Evolutionary conservation across 2,797 vertebrate species (phyloP).

Genomic region (Pseudochromis fuscus): DNA sequence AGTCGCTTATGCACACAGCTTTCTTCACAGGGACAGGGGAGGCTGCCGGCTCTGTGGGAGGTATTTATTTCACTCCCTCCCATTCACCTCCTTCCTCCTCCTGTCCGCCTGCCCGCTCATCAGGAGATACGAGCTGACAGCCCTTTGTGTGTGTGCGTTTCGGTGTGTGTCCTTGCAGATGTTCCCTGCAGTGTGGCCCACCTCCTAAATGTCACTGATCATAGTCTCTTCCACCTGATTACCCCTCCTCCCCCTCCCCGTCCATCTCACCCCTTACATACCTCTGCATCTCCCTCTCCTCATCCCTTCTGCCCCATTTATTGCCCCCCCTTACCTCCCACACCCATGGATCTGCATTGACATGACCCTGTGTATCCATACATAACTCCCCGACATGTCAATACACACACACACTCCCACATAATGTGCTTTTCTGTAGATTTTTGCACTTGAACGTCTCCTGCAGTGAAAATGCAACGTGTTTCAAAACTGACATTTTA

Average conservation of each 20-base stretch:
- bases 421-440: constrained; percentile 4
- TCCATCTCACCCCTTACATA: not conserved
- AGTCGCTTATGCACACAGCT: constrained; percentile 45
- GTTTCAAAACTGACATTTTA: constrained; percentile 52
- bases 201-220: constrained; percentile 83
- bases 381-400: constrained; percentile 5
- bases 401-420: not conserved
- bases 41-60: constrained; percentile 51
- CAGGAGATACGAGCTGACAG: constrained; percentile 72
- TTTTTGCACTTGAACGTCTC: constrained; percentile 6
- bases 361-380: constrained; percentile 21
- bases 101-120: constrained; percentile 57
- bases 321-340: constrained; percentile 20
- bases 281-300: constrained; percentile 17
- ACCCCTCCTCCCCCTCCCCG: constrained; percentile 9
- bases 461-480: constrained; percentile 16
- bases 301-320: constrained; percentile 51
- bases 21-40: constrained; percentile 40
- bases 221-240: constrained; percentile 80
- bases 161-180: constrained; percentile 60
- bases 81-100: constrained; percentile 51
- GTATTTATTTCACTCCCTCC: constrained; percentile 68
- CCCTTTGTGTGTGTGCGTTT: constrained; percentile 22
- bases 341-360: constrained; percentile 18
- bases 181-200: constrained; percentile 70